Conservation (phyloP, 2,797 vertebrate genomes). For the Rhinoraja longicauda region DNA sequence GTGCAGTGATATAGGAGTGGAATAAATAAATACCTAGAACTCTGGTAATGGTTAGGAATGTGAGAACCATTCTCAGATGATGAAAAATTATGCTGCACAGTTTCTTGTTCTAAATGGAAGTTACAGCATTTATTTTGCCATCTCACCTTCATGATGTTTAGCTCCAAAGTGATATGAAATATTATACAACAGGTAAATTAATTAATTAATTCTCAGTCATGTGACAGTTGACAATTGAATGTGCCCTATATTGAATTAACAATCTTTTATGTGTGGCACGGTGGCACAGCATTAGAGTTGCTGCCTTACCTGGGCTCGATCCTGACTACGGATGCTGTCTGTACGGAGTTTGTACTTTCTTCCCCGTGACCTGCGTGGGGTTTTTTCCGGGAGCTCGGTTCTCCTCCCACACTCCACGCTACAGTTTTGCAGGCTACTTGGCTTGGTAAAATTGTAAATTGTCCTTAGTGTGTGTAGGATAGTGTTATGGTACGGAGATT, state of each 20-base stretch:
- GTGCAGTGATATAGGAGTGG: background rate
- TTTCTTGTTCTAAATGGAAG: background rate
- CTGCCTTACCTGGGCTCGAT: too few species aligned
- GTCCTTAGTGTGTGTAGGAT: too few species aligned
- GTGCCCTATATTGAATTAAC: background rate
- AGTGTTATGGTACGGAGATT: too few species aligned
- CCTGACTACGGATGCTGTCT: too few species aligned
- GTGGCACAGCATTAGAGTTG: too few species aligned
- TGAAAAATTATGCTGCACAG: background rate
- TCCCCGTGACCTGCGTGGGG: too few species aligned
- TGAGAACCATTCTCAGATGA: background rate
- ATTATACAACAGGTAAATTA: background rate
- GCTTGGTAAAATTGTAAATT: too few species aligned
- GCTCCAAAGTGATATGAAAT: background rate
- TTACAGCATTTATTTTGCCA: background rate
- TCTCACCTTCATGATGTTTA: background rate
- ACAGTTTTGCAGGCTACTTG: too few species aligned
- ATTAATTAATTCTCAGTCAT: background rate
- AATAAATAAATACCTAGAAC: conserved; percentile 4
- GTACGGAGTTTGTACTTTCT: too few species aligned
- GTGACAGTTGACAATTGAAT: background rate
- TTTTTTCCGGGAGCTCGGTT: too few species aligned
- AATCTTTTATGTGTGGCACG: too few species aligned
- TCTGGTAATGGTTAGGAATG: background rate
- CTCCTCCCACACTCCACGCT: too few species aligned